These are phyloP conservation scores for Drosophila fulvimacula DNA, from an alignment of 2,888 invertebrate genomes.

Conservation along the genomic window DNA sequence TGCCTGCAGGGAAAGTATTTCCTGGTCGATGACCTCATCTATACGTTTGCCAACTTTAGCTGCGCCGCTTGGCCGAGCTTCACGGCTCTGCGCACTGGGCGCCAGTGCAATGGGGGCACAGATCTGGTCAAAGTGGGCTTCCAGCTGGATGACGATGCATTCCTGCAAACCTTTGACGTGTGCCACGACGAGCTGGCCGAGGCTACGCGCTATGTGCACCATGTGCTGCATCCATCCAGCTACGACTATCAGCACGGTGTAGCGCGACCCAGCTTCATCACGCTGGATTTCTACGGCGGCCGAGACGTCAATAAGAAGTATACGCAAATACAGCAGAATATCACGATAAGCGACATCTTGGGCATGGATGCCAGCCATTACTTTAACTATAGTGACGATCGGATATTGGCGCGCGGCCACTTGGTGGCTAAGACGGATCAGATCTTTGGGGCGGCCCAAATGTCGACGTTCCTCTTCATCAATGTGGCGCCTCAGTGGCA, in stretches of 20 bases:
- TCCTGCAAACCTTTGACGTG: slow-evolving; percentile 83
- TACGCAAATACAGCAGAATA: slow-evolving; percentile 81
- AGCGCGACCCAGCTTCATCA: slow-evolving; percentile 80
- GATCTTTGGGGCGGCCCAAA: slow-evolving; percentile 85
- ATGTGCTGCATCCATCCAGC: slow-evolving; percentile 84
- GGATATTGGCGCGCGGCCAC: slow-evolving; percentile 85
- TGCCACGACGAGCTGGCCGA: slow-evolving; percentile 84
- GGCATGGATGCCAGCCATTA: slow-evolving; percentile 75
- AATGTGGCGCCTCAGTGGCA: slow-evolving; percentile 87
- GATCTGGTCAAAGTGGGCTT: slow-evolving; percentile 84
- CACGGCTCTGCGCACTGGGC: slow-evolving; percentile 73
- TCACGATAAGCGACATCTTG: slow-evolving; percentile 82
- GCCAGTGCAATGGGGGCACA: slow-evolving; percentile 78
- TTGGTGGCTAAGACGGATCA: slow-evolving; percentile 86
- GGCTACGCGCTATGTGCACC: slow-evolving; percentile 84
- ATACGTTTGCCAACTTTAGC: slow-evolving; percentile 78
- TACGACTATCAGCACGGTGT: slow-evolving; percentile 84
- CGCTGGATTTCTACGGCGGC: slow-evolving; percentile 81
- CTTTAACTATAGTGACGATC: slow-evolving; percentile 68
- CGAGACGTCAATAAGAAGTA: slow-evolving; percentile 81
- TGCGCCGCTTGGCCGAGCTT: slow-evolving; percentile 80
- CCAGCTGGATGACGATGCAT: slow-evolving; percentile 70
- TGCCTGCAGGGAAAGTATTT: slow-evolving; percentile 78
- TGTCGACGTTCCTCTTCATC: slow-evolving; percentile 86
- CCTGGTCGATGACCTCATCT: slow-evolving; percentile 66